Conservation (phyloP, 2,797 vertebrate species). For the Bradypodion ventrale region DNA sequence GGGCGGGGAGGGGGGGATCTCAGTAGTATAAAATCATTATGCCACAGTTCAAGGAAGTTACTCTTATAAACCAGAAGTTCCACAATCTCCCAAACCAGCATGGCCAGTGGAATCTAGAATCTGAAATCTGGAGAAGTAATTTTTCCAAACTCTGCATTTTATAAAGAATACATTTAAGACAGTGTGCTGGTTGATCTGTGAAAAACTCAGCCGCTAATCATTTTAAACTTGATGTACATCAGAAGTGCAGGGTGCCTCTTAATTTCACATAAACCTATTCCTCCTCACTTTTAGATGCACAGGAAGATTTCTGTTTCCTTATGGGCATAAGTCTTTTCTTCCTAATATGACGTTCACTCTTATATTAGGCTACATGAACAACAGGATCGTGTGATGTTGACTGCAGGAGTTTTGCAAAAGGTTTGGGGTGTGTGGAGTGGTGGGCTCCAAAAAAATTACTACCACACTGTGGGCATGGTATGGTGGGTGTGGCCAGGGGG, state of each 20-base stretch:
- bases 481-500: too few species aligned
- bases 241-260: not conserved
- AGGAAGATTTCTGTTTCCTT: not conserved
- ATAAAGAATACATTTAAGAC: constrained; percentile 13
- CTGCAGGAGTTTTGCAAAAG: not conserved
- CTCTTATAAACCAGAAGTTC: too few species aligned
- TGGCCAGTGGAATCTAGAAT: too few species aligned
- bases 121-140: too few species aligned
- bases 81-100: too few species aligned
- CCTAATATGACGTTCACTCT: not conserved
- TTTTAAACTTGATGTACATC: not conserved
- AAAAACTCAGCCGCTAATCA: not conserved
- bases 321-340: not conserved
- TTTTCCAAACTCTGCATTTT: not conserved
- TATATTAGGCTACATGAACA: not conserved
- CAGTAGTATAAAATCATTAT: not conserved
- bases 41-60: too few species aligned
- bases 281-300: not conserved
- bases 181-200: not conserved
- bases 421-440: too few species aligned
- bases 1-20: too few species aligned
- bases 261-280: not conserved
- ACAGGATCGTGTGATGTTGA: not conserved
- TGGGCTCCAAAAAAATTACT: too few species aligned
- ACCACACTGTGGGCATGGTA: too few species aligned